Evolutionary conservation across 2,113 vertebrate species (phyloP).

Genomic region (Rhinichthys klamathensis): DNA sequence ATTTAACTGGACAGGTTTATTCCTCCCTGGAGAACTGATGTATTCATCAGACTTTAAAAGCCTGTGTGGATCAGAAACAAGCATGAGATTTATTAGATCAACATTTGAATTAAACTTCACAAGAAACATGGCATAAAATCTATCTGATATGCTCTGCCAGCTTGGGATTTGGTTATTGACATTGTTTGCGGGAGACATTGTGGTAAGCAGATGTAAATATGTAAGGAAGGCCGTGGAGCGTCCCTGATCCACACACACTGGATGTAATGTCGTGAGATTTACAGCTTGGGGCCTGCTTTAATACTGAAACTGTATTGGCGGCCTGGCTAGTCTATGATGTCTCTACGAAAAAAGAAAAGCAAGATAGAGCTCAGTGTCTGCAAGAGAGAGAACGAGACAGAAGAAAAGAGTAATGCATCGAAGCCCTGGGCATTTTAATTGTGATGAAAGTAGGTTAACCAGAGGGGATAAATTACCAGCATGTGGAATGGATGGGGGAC

Average conservation of each 20-base stretch:
- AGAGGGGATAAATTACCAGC: slow-evolving; percentile 51
- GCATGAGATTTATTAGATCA: slow-evolving; percentile 56
- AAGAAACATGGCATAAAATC: slow-evolving; percentile 41
- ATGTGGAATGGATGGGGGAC: slow-evolving; percentile 47
- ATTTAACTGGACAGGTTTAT: slow-evolving; percentile 56
- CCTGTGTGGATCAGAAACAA: slow-evolving; percentile 43
- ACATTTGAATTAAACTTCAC: slow-evolving; percentile 48
- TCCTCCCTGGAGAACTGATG: slow-evolving; percentile 38
- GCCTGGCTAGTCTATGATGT: slow-evolving; percentile 30
- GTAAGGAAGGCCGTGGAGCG: not conserved
- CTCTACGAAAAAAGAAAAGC: not conserved
- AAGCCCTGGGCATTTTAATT: slow-evolving; percentile 51
- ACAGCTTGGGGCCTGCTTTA: slow-evolving; percentile 28
- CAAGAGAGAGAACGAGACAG: not conserved
- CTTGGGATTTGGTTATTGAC: slow-evolving; percentile 15
- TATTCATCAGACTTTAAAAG: slow-evolving; percentile 49
- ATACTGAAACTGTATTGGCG: slow-evolving; percentile 40
- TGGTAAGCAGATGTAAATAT: slow-evolving; percentile 18
- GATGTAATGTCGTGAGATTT: slow-evolving; percentile 23
- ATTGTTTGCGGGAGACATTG: not conserved
- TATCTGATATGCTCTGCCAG: slow-evolving; percentile 30
- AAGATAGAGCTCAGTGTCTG: not conserved
- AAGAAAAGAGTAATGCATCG: slow-evolving; percentile 22
- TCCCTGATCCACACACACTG: slow-evolving; percentile 35
- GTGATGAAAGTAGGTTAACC: slow-evolving; percentile 62